Evolutionary conservation across 2,113 vertebrate species (phyloP), one percentile per base, ranked within the genome.

Genomic region (Typhlomys cinereus): DNA sequence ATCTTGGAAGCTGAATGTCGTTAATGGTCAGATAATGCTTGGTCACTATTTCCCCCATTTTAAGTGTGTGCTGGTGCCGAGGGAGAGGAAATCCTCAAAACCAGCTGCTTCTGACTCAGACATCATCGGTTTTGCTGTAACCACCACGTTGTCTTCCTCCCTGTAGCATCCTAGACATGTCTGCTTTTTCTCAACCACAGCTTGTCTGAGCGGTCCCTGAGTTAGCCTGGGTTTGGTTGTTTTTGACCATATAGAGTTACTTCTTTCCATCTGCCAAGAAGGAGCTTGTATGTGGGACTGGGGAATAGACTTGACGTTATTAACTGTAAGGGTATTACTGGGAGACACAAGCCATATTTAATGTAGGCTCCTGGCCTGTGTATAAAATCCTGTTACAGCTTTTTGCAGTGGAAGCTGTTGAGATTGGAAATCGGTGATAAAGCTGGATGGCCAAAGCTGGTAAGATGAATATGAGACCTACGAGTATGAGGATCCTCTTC

Each of bases 51-150:
- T 94, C 36, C 79, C 29, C 73, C 84, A 62, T 83, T 69, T 76
- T 64, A 48, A 52, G 41, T 9, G 14, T 85, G 73, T 73, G 66
- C 78, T 76, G 52, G 52, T 82, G 50, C 41, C n/a, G 54, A 29
- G 46, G 73, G 81, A 92, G 85, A 64, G 87, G 92, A 90, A 92
- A 80, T 57, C 74, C 82, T 92, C 90, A 86, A 50, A 85, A 89
- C 64, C 92, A 70, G 52, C 48, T 8, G n/a, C 44, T 79, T 91
- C 69, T 95, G 90, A 88, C 82, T 93, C 90, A 85, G 88, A 57
- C 4, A 1, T 81, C 39, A 5, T 5, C 85, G 69, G 87, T 44
- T 92, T 89, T 71, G 62, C 85, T 12, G 31, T n/a, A 70, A 89
- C 73, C 46, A 0, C 93, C 34, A 12, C 74, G 48, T 29, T 18